A percentile compares a stretch with the other conserved stretches of the same genome.
These are phyloP conservation scores for Bradysia coprophila DNA, from an alignment of 1,140 invertebrate species.

Conservation along the genomic window DNA sequence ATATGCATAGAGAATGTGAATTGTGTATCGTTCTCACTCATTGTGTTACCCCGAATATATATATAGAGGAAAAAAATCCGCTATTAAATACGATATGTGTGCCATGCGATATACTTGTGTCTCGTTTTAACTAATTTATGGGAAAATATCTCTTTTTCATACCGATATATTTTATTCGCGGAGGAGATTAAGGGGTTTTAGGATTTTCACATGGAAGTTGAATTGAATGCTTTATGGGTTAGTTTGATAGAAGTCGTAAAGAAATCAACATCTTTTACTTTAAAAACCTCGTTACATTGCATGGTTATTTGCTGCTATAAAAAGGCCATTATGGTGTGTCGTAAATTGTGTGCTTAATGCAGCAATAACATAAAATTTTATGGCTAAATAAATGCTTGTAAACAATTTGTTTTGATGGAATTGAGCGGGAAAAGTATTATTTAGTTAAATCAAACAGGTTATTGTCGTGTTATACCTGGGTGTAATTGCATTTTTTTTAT, in stretches of 20 bases:
- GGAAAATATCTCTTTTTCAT: background rate
- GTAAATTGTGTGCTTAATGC: background rate
- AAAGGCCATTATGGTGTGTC: background rate
- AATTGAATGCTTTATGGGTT: slow-evolving; percentile 27
- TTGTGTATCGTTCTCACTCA: background rate
- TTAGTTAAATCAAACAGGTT: background rate
- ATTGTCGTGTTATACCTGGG: background rate
- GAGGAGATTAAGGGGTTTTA: slow-evolving; percentile 19
- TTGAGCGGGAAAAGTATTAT: background rate
- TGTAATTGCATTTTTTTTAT: too few relatives aligned
- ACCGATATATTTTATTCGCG: background rate
- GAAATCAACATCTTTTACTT: slow-evolving; percentile 22
- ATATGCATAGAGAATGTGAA: background rate
- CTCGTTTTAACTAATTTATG: slow-evolving; percentile 3
- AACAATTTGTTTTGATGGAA: background rate
- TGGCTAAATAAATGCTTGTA: background rate
- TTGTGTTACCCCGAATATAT: background rate
- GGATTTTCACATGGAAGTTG: slow-evolving; percentile 25
- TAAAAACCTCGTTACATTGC: background rate
- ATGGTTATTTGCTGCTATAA: background rate
- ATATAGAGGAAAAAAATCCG: background rate
- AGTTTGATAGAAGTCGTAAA: slow-evolving; percentile 27
- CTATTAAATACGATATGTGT: background rate
- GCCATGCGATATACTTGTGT: background rate
- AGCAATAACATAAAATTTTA: background rate